Evolutionary conservation across 2,113 vertebrate species (phyloP).

Genomic region (Phodopus roborovskii): DNA sequence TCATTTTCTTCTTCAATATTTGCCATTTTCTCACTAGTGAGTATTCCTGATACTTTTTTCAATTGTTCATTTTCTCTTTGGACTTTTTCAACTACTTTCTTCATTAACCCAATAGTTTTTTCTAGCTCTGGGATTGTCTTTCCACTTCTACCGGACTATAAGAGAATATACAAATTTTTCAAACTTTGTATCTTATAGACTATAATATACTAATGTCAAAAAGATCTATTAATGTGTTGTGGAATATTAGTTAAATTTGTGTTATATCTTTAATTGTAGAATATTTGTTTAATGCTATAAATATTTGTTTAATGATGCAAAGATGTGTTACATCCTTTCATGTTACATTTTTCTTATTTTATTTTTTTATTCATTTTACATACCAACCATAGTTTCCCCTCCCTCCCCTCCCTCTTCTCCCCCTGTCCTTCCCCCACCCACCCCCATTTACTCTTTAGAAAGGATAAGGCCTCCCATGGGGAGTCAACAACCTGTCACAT

Average conservation of each 20-base stretch:
- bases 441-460: no score
- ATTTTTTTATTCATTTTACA: no score
- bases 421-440: no score
- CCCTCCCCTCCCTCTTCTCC: no score
- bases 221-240: neutral
- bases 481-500: no score
- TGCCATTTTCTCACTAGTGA: conserved; percentile 88
- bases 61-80: conserved; percentile 95
- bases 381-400: no score
- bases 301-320: no score
- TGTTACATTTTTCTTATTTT: neutral
- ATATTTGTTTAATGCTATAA: no score
- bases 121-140: conserved; percentile 96
- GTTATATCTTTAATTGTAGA: neutral
- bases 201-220: conserved; percentile 27
- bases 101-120: conserved; percentile 97
- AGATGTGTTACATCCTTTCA: no score
- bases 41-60: conserved; percentile 87
- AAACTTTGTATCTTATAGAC: conserved; percentile 17
- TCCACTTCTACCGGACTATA: conserved; percentile 93
- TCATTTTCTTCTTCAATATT: conserved; percentile 90
- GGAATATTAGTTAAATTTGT: neutral
- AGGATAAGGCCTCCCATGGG: no score
- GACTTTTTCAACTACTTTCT: conserved; percentile 95
- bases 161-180: conserved; percentile 47